These are phyloP conservation scores for Petrocephalus sullivani DNA, from an alignment of 2,797 vertebrate species.

Conservation along the genomic window DNA sequence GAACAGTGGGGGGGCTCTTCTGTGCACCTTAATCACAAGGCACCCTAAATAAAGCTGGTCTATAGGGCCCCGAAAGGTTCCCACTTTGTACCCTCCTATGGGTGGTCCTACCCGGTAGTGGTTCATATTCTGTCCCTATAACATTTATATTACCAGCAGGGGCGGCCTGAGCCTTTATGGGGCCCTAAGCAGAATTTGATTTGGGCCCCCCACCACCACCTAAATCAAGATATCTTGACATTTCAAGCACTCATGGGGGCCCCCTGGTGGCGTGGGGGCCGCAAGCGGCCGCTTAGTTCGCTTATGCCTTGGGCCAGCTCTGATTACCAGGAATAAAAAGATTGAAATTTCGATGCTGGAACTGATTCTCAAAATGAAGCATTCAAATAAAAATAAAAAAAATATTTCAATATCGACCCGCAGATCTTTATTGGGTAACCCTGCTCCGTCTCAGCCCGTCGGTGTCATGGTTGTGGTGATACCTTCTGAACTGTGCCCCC, in stretches of 20 bases:
- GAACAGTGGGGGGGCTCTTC: not conserved
- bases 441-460: not conserved
- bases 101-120: not conserved
- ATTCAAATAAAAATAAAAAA: not conserved
- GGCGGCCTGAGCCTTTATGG: too few species aligned
- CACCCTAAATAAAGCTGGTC: not conserved
- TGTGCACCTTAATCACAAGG: not conserved
- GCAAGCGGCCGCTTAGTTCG: too few species aligned
- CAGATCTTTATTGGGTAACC: not conserved
- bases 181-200: too few species aligned
- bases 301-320: too few species aligned
- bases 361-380: not conserved
- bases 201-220: too few species aligned
- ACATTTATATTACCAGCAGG: not conserved
- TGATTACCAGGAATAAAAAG: not conserved
- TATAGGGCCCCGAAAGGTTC: not conserved
- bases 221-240: too few species aligned
- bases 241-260: too few species aligned
- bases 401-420: not conserved
- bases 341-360: not conserved
- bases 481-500: not conserved
- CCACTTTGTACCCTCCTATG: not conserved
- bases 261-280: too few species aligned
- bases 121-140: not conserved
- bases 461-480: not conserved